Evolutionary conservation across 2,888 invertebrate species (phyloP).

Genomic region (Cheilosia impressa): DNA sequence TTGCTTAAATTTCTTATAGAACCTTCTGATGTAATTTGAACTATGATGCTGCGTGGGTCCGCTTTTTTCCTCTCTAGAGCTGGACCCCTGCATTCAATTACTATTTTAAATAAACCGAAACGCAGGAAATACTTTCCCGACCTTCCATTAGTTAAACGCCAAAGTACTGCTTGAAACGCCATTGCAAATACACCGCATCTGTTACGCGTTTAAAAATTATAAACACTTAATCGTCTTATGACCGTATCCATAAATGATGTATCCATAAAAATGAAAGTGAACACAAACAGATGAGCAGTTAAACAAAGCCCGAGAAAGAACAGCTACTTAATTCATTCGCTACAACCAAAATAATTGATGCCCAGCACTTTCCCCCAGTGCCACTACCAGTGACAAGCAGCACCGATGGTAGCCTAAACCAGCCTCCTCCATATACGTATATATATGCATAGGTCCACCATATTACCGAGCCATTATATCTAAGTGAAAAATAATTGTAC

Average conservation of each 20-base stretch:
- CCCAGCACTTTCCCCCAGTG: constrained; percentile 33
- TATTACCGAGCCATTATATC: constrained; percentile 34
- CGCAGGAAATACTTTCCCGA: too few relatives aligned
- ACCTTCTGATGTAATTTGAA: too few relatives aligned
- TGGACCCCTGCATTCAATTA: too few relatives aligned
- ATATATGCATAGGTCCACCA: constrained; percentile 1
- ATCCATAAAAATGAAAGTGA: constrained; percentile 49
- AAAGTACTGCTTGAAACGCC: too few relatives aligned
- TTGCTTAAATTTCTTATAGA: too few relatives aligned
- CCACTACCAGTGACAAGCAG: not conserved
- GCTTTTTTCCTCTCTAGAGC: too few relatives aligned
- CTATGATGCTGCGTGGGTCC: too few relatives aligned
- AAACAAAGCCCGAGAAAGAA: not conserved
- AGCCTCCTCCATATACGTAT: constrained; percentile 25
- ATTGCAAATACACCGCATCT: not conserved
- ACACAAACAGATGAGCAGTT: constrained; percentile 17
- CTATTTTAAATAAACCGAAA: too few relatives aligned
- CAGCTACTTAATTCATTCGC: constrained; percentile 30
- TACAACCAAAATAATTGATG: constrained; percentile 43
- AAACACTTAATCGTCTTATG: constrained; percentile 29
- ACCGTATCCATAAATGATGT: constrained; percentile 15
- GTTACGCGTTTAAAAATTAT: not conserved
- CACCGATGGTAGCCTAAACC: not conserved
- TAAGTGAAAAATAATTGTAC: constrained; percentile 58
- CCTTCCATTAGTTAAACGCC: too few relatives aligned